Evolutionary conservation across 2,797 vertebrate species (phyloP), one percentile per base, ranked within the genome.

Genomic region (Salmo trutta): DNA sequence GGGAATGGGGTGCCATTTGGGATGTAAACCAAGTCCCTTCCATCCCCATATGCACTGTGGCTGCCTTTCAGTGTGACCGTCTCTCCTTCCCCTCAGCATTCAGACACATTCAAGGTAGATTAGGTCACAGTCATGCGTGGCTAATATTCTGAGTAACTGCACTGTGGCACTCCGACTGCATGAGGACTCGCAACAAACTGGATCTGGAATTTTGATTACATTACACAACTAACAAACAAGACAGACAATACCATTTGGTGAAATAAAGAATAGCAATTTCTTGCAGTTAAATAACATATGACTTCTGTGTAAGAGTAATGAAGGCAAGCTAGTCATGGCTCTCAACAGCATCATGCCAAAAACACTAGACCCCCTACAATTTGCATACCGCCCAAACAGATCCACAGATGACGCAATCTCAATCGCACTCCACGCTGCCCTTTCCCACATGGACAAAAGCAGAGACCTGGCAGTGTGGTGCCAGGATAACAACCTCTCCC

Each of bases 51-150:
- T 67, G 29, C 79, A 3, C 78, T 24, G 74, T 5, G 29, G 5
- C 76, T 36, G 75, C 69, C 2, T 31, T 21, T 24, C 59, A 74
- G 74, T 0, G 79, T 77, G 70, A 27, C 31, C 36, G 64, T 67
- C 54, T 19, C 0, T 78, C 79, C 75, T 7, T 80, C 85, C 81
- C 84, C 81, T 75, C 87, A 83, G 54, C 90, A 87, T 68, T 41
- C 36, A 59, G 76, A 88, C 91, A 86, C 93, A 95, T 95, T 94
- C 94, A 93, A 92, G 87, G 92, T 87, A 92, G 92, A 94, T 95
- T 92, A 95, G 93, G 93, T 95, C 93, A 95, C 92, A 93, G 91
- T 92, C 93, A 93, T 93, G 93, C 90, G 83, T 86, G 84, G 89
- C 91, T 93, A 93, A 94, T 87, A 90, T 91, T 86, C 85, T 56